Conservation (phyloP, 2,113 vertebrate genomes). For the Ifrita kowaldi region DNA sequence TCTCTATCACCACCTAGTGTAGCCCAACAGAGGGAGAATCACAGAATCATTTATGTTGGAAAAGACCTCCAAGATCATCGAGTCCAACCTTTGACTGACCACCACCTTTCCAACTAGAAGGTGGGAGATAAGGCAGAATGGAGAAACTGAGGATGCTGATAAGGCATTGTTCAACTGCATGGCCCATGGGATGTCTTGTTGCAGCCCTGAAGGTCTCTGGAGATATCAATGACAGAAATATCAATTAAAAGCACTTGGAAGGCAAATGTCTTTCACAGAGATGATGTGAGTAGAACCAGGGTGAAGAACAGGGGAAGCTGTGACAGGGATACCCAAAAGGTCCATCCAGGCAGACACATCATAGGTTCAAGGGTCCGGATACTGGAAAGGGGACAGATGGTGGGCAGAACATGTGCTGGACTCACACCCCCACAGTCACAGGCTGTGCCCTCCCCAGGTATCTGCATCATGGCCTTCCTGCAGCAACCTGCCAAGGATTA, state of each 20-base stretch:
- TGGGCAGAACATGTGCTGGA: neutral
- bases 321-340: neutral
- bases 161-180: neutral
- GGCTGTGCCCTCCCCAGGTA: no score
- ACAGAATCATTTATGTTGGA: neutral
- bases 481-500: neutral
- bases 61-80: neutral
- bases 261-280: neutral
- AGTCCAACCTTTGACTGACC: neutral
- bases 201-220: neutral
- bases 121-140: neutral
- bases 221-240: neutral
- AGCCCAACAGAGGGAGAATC: no score
- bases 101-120: neutral
- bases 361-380: neutral
- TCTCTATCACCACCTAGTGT: no score
- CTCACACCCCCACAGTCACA: accelerated
- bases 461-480: neutral
- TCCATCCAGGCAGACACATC: neutral
- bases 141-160: neutral
- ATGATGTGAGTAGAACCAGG: neutral
- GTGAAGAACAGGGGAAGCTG: neutral
- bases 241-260: neutral
- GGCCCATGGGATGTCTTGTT: neutral
- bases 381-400: neutral